Conservation (phyloP, 2,113 vertebrate species). For the Ciconia maguari region DNA sequence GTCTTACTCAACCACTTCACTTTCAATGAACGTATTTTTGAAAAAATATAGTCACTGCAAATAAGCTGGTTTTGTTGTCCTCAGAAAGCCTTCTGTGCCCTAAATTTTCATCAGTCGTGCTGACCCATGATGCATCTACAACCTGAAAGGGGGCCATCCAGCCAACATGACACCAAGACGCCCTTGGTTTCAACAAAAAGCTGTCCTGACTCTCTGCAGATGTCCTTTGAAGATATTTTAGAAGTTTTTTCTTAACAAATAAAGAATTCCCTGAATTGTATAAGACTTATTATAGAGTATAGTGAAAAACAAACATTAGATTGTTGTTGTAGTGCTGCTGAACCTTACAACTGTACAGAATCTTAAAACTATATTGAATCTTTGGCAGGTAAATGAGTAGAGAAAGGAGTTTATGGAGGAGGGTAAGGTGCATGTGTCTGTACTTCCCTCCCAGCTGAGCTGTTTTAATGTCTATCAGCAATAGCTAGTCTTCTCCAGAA, state of each 20-base stretch:
- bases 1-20: background rate
- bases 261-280: slow-evolving; percentile 13
- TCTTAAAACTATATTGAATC: background rate
- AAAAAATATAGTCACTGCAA: background rate
- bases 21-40: background rate
- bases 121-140: background rate
- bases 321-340: background rate
- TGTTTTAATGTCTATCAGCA: background rate
- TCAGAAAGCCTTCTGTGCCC: background rate
- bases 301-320: background rate
- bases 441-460: background rate
- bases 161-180: background rate
- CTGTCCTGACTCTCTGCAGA: background rate
- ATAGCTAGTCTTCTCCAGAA: background rate
- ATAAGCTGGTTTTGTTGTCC: background rate
- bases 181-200: slow-evolving; percentile 4
- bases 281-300: background rate
- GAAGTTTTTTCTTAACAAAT: slow-evolving; percentile 42
- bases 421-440: background rate
- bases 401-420: background rate
- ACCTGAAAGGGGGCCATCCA: background rate
- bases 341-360: background rate
- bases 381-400: background rate
- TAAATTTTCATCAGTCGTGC: background rate
- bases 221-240: slow-evolving; percentile 22